These are phyloP conservation scores for Lophura nycthemera DNA, from an alignment of 2,113 vertebrate species.

Conservation along the genomic window DNA sequence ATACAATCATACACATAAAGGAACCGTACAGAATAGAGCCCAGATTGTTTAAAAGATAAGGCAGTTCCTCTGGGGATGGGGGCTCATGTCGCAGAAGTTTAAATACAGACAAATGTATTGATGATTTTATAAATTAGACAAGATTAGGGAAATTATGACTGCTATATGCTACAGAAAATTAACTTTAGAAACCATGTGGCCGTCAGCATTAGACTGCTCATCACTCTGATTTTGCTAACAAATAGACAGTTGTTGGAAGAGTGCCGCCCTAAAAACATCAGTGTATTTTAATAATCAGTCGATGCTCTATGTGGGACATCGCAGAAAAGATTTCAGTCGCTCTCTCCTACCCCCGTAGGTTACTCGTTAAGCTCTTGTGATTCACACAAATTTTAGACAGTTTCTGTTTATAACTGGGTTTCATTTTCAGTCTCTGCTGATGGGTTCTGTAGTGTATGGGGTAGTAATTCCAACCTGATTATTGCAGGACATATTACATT, in stretches of 20 bases:
- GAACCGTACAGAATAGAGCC: constrained; percentile 10
- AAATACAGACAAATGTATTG: not conserved
- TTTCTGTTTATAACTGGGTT: not conserved
- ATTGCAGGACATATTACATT: not conserved
- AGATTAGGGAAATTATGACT: not conserved
- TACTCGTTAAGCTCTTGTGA: not conserved
- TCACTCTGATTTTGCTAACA: not conserved
- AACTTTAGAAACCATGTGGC: not conserved
- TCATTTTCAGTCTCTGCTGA: not conserved
- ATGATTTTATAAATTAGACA: not conserved
- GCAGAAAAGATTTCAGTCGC: not conserved
- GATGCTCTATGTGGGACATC: too few relatives aligned
- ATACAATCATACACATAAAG: constrained; percentile 45
- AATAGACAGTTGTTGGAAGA: not conserved
- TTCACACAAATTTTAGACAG: not conserved
- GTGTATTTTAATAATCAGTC: not conserved
- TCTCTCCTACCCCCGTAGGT: not conserved
- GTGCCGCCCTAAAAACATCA: not conserved
- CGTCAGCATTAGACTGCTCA: not conserved
- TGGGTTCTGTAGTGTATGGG: not conserved
- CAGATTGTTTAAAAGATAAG: constrained; percentile 29
- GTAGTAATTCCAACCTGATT: not conserved
- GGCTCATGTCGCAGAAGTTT: not conserved
- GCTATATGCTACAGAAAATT: not conserved
- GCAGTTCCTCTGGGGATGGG: not conserved